Base-by-base conservation (phyloP, 1,140 invertebrate species). In the Ylistrum balloti region DNA sequence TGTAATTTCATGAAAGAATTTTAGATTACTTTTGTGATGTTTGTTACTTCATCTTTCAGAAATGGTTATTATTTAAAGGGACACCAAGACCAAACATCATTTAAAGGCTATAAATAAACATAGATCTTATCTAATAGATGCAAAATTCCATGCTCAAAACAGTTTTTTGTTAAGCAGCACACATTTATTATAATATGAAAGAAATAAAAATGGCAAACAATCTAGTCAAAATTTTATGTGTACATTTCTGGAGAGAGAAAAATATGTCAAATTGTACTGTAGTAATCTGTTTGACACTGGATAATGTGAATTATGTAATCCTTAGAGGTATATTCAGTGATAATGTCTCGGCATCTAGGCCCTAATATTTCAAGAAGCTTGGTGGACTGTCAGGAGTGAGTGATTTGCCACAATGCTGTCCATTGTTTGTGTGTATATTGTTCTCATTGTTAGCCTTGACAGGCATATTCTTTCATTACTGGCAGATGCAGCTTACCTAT, bases 381-480 rank as follows among this genome's bases (percentile, higher is more conserved):
- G 56, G n/a, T 74, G n/a, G 22, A 74, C 56, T 74, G 56, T 74
- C 56, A 74, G 56, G 56, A 74, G 56, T 74, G 56, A 74, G 56
- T 74, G 56, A 74, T 74, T 74, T 74, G 56, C n/a, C 56, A 74
- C 56, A 74, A 5, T 74, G 11, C n/a, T 28, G 56, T 28, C 56
- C 56, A 74, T 74, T 28, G 56, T 45, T 45, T 38, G 35, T 38
- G 35, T 38, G 17, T 45, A 17, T 74, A 74, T 74, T 74, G 56
- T 74, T 74, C 45, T 56, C 45, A 56, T 17, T 74, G 56, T 11
- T 28, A 74, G n/a, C 5, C 20, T n/a, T 28, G 41, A 45, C 41
- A 17, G 41, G 1, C 20, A 38, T 38, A 45, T 45, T 45, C 41
- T 17, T 45, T 17, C 41, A 45, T 9, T 0, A 45, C 10, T 45